Base-by-base conservation (phyloP, 2,888 invertebrate genomes). In the Dryomyza anilis region DNA sequence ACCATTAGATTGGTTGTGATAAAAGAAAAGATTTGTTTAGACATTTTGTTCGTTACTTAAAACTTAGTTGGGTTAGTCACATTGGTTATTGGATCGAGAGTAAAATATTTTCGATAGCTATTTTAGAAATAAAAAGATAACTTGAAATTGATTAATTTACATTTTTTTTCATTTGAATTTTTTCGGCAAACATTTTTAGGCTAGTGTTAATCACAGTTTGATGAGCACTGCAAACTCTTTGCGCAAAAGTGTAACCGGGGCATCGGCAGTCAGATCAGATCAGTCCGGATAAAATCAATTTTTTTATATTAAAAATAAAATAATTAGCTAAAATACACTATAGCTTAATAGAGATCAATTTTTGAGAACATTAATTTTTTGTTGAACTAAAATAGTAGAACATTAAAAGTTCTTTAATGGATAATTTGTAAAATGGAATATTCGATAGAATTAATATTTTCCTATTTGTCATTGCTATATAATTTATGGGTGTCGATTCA, bases 171-270 rank as follows among this genome's bases (percentile, higher is more conserved):
- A 23, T 2, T 25, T n/a, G 16, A 25, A n/a, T 48, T 23, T 48
- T 12, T 19, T 46, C 16, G 19, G 19, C 10, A 19, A 3, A 12
- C 10, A 30, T 8, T 3, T 12, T 60, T 23, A 33, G 2, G 43
- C 48, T 8, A 29, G n/a, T n/a, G n/a, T n/a, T n/a, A n/a, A n/a
- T n/a, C n/a, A n/a, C n/a, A n/a, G n/a, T n/a, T n/a, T n/a, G n/a
- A n/a, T n/a, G 19, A 56, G 52, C 53, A 65, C 77, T 80, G 79
- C 75, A 79, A 79, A 63, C 79, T 78, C 73, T 78, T 79, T 80
- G 79, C 80, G 79, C 79, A 79, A 79, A 79, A 79, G 80, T 72
- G 75, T 78, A 75, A 76, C 67, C 66, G 57, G 23, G 57, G n/a
- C 66, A 67, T 56, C 48, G n/a, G 0, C n/a, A n/a, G 55, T n/a